phyloP scores from a whole-genome alignment of 1,140 invertebrate species.

The Cephus cinctus region DNA sequence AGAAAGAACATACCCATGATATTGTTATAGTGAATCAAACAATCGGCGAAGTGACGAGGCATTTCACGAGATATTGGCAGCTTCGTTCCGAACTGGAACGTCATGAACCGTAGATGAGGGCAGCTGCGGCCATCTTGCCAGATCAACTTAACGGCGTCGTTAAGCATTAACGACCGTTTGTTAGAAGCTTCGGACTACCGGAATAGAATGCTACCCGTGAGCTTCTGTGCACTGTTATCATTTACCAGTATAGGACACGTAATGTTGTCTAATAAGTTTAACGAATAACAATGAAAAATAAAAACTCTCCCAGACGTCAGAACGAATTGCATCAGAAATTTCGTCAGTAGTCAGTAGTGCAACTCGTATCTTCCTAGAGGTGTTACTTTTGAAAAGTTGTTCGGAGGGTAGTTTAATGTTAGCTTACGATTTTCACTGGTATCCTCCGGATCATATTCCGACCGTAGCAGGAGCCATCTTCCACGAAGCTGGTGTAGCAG shows the following conservation, averaged over 20 bases:
- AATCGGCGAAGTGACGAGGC: too few relatives aligned
- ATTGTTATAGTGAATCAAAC: too few relatives aligned
- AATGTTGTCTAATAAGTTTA: background rate
- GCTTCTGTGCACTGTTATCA: background rate
- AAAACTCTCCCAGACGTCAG: background rate
- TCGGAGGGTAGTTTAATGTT: too few relatives aligned
- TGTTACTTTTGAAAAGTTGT: background rate
- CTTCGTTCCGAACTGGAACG: too few relatives aligned
- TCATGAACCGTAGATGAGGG: constrained; percentile 5
- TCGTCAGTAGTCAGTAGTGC: background rate
- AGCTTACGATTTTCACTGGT: too few relatives aligned
- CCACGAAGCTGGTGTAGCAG: constrained; percentile 23
- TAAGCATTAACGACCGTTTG: constrained; percentile 43
- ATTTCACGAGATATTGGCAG: too few relatives aligned
- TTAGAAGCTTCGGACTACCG: constrained; percentile 34
- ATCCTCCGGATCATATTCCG: too few relatives aligned
- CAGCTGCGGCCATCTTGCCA: constrained; percentile 45
- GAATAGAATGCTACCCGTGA: constrained; percentile 29
- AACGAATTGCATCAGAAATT: background rate
- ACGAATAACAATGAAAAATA: background rate
- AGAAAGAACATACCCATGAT: too few relatives aligned
- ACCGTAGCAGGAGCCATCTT: constrained; percentile 21
- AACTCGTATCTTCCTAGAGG: background rate
- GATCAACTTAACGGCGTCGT: constrained; percentile 37
- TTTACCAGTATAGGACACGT: background rate